Percentiles rank a stretch among this genome's conserved stretches.
phyloP scores from a whole-genome alignment of 1,140 invertebrate species.

The Leptinotarsa undecemlineata region DNA sequence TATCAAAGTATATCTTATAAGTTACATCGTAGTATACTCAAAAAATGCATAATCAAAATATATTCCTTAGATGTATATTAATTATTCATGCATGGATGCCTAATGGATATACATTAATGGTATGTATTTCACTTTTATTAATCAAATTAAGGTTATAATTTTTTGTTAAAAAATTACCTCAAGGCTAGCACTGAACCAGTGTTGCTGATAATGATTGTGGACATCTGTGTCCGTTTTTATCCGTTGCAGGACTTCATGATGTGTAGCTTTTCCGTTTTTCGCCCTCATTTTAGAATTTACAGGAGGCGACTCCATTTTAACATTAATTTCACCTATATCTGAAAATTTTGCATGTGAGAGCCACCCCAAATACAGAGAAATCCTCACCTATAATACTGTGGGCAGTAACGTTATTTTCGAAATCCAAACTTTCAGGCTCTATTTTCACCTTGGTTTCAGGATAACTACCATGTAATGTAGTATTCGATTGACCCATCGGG shows the following conservation, averaged over 20 bases:
- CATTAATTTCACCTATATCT: slow-evolving; percentile 46
- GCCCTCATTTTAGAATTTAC: slow-evolving; percentile 36
- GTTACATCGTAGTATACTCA: too few relatives aligned
- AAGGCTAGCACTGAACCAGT: slow-evolving; percentile 53
- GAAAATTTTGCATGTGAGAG: slow-evolving; percentile 11
- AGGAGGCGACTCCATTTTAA: slow-evolving; percentile 32
- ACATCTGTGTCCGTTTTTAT: slow-evolving; percentile 49
- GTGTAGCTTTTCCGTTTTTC: slow-evolving; percentile 41
- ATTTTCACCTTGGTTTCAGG: slow-evolving; percentile 38
- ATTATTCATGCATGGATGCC: too few relatives aligned
- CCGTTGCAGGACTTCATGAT: slow-evolving; percentile 52
- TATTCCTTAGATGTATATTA: too few relatives aligned
- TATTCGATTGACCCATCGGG: slow-evolving; percentile 22
- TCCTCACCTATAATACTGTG: slow-evolving; percentile 53
- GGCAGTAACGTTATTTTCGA: slow-evolving; percentile 44
- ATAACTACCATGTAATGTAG: slow-evolving; percentile 31
- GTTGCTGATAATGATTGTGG: slow-evolving; percentile 52
- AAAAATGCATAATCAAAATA: too few relatives aligned
- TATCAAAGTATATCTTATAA: too few relatives aligned
- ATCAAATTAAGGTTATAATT: too few relatives aligned
- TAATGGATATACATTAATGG: too few relatives aligned
- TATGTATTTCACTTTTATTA: too few relatives aligned
- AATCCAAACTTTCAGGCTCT: slow-evolving; percentile 34
- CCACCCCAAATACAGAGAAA: not conserved
- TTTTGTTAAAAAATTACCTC: slow-evolving; percentile 38